A percentile compares a stretch with the other conserved stretches of the same genome.
Conservation (phyloP, 1,140 invertebrate species). For the Musca vetustissima region DNA sequence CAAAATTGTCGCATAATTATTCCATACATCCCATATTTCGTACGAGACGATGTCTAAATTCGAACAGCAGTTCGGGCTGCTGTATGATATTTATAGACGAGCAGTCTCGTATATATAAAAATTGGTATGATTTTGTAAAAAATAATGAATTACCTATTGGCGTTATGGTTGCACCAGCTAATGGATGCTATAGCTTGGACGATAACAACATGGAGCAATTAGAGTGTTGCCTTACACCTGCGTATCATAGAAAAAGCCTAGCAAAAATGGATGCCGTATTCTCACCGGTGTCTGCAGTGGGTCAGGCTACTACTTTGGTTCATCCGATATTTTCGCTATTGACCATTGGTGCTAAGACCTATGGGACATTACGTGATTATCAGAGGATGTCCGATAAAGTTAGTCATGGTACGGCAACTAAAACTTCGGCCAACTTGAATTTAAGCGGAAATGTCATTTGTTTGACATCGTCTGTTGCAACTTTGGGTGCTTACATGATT, state of each 20-base stretch:
- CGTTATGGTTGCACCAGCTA: constrained; percentile 41
- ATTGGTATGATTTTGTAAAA: constrained; percentile 40
- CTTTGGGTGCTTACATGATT: constrained; percentile 33
- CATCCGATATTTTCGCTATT: not conserved
- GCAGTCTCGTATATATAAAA: constrained; percentile 42
- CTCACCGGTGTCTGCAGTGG: not conserved
- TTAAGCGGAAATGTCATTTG: not conserved
- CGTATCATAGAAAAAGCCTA: constrained; percentile 26
- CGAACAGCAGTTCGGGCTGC: constrained; percentile 38
- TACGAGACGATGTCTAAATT: constrained; percentile 41
- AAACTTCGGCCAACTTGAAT: not conserved
- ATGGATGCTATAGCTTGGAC: constrained; percentile 41
- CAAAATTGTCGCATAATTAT: constrained; percentile 37
- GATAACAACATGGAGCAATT: constrained; percentile 24
- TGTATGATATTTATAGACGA: constrained; percentile 52
- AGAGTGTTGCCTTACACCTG: constrained; percentile 34
- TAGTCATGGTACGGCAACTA: not conserved
- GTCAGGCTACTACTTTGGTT: not conserved
- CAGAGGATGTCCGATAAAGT: not conserved
- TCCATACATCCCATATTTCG: constrained; percentile 47
- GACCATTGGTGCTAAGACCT: not conserved
- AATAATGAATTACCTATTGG: constrained; percentile 43
- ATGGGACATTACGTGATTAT: constrained; percentile 1
- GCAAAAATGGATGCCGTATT: constrained; percentile 30
- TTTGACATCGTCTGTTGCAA: constrained; percentile 24